Conservation (phyloP, 2,113 vertebrate genomes). For the Cyanoderma ruficeps region DNA sequence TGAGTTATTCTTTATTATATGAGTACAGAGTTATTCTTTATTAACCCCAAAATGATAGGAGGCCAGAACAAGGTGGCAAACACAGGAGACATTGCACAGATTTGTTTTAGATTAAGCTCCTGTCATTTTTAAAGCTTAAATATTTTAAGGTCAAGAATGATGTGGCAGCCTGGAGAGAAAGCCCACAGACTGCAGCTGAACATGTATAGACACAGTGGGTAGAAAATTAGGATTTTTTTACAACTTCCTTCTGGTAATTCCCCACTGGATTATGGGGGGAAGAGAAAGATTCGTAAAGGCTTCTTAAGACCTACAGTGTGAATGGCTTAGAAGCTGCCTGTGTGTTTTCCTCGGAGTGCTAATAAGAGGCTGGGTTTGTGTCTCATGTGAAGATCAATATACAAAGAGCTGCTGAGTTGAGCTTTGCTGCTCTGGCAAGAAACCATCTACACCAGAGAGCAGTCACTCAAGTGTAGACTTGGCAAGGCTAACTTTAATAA, state of each 20-base stretch:
- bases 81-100: neutral
- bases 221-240: neutral
- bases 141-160: neutral
- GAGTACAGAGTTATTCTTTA: neutral
- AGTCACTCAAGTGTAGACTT: neutral
- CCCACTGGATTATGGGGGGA: neutral
- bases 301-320: neutral
- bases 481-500: neutral
- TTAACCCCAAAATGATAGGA: neutral
- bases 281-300: neutral
- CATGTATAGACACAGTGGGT: neutral
- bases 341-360: neutral
- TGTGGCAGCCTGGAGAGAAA: neutral
- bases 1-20: neutral
- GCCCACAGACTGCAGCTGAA: neutral
- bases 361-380: neutral
- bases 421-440: neutral
- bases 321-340: neutral
- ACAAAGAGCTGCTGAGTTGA: neutral
- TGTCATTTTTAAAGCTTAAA: neutral
- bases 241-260: neutral
- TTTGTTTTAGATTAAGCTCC: neutral
- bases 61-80: neutral
- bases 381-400: neutral
- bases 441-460: neutral